phyloP scores from a whole-genome alignment of 2,113 vertebrate genomes.

The Cyanoramphus novaezelandiae region DNA sequence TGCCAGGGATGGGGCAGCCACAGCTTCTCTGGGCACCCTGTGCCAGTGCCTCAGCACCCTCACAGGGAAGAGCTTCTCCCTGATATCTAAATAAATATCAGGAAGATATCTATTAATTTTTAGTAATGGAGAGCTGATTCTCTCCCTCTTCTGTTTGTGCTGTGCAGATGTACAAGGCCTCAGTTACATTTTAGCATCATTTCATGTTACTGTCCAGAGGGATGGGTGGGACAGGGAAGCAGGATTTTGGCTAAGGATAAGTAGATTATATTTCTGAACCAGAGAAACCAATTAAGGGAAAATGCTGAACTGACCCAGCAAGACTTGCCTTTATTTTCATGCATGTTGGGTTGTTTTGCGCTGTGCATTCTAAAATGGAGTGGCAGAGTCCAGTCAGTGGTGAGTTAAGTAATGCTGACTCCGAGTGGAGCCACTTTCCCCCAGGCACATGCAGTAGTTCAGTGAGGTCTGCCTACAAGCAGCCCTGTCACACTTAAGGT shows the following conservation, averaged over 20 bases:
- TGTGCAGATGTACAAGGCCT: neutral
- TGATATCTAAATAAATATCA: neutral
- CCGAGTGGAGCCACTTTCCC: neutral
- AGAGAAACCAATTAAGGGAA: neutral
- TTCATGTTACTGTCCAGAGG: neutral
- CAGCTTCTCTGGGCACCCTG: neutral
- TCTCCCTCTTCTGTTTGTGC: neutral
- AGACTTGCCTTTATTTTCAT: neutral
- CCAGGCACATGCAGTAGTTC: neutral
- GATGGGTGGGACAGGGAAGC: neutral
- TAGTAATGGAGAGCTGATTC: neutral
- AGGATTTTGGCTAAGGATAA: neutral
- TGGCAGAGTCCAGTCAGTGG: neutral
- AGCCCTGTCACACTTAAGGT: neutral
- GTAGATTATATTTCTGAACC: neutral
- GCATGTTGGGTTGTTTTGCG: rapidly evolving
- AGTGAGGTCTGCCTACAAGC: neutral
- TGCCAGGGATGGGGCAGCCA: neutral
- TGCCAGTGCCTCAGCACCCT: neutral
- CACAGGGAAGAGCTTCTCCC: neutral
- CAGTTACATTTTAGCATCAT: neutral
- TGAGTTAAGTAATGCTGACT: neutral
- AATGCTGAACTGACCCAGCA: neutral
- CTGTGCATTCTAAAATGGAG: rapidly evolving
- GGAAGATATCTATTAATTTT: neutral